Percentiles rank a stretch among this genome's conserved stretches.
Evolutionary conservation across 1,140 invertebrate genomes (phyloP).

Genomic region (Radopholus similis): DNA sequence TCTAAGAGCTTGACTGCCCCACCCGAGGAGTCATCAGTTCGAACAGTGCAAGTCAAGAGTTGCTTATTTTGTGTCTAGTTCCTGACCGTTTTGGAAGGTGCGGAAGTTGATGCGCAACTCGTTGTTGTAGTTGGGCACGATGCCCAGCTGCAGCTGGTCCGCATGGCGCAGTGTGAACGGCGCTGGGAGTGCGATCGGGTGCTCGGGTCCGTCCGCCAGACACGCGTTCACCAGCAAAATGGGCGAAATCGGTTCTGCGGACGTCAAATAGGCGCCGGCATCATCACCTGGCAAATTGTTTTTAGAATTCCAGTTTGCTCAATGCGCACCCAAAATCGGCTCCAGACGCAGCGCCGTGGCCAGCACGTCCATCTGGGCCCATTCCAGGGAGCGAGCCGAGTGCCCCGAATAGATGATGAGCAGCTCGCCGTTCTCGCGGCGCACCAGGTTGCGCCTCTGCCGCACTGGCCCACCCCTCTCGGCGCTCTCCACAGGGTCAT

Average conservation of each 20-base stretch:
- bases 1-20: not conserved
- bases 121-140: slow-evolving; percentile 58
- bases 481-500: slow-evolving; percentile 16
- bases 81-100: slow-evolving; percentile 53
- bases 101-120: slow-evolving; percentile 51
- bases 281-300: not conserved
- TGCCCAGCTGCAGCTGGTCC: slow-evolving; percentile 45
- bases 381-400: slow-evolving; percentile 44
- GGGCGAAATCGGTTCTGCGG: slow-evolving; percentile 21
- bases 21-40: too few species aligned
- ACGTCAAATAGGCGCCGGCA: slow-evolving; percentile 5
- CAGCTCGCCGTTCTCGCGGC: slow-evolving; percentile 22
- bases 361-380: slow-evolving; percentile 36
- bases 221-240: slow-evolving; percentile 46
- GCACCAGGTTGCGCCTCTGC: not conserved
- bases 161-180: slow-evolving; percentile 32
- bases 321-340: slow-evolving; percentile 30
- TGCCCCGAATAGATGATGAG: slow-evolving; percentile 43
- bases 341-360: slow-evolving; percentile 28
- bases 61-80: not conserved
- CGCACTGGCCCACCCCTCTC: not conserved
- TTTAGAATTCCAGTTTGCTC: not conserved
- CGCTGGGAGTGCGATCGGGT: not conserved
- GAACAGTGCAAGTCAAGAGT: not conserved
- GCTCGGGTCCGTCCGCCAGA: slow-evolving; percentile 26